Evolutionary conservation across 2,888 invertebrate species (phyloP), one percentile per base, ranked within the genome.

Genomic region (Rhagonycha lutea): DNA sequence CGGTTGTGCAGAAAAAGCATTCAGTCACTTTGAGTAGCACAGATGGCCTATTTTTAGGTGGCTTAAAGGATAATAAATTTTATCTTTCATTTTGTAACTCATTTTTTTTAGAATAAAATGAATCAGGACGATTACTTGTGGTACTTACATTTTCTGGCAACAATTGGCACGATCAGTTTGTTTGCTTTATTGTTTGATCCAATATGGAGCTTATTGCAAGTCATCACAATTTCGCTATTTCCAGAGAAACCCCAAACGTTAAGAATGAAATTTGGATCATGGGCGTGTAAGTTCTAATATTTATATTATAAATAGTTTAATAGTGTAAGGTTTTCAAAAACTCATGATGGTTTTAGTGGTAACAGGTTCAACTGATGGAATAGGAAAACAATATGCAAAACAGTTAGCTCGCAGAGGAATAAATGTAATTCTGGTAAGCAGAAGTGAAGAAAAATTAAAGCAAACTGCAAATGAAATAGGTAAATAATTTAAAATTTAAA

Each of bases 341-440:
- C n/a, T n/a, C 9, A 0, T 11, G 3, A 14, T 18, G 83, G 81
- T 87, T 90, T 11, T 89, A 96, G 96, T 96, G 81, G 91, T 97
- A 70, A 97, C 97, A 1, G 97, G 97, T 11, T 93, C 94, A 32
- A 96, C 97, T 0, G 97, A 97, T 88, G 97, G 97, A 74, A 96
- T 97, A 85, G 97, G 97, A 67, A 95, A 94, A 88, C 94, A 95
- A 80, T 97, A 97, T 86, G 95, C 96, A 61, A 87, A 90, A 81
- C 94, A 96, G 88, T 88, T 97, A 83, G 97, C 96, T 5, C 90
- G 90, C 70, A 91, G 92, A 77, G 94, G 94, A 4, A 88, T 96
- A 80, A 96, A 94, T 87, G 87, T 97, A 72, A 92, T 96, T 73
- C 90, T 97, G 77, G 93, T 97, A 80, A 96, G 96, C 84, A 90